Percentiles rank a stretch among this genome's conserved stretches.
phyloP scores from a whole-genome alignment of 2,113 vertebrate species.

The Petrocephalus zakoni region DNA sequence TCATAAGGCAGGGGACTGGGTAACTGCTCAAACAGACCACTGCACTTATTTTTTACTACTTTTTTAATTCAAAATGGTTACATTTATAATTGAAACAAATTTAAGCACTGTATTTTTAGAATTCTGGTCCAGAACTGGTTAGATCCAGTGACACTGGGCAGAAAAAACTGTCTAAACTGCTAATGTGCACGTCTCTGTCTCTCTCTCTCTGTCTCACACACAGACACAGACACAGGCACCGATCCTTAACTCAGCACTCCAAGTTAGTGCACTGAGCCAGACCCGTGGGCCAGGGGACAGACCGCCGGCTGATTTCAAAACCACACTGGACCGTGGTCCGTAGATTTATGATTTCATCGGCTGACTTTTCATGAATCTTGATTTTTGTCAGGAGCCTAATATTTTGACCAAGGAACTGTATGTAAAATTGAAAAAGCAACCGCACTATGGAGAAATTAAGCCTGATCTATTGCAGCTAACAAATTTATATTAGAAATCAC shows the following conservation, averaged over 20 bases:
- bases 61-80: neutral
- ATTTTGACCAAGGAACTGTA: neutral
- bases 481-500: neutral
- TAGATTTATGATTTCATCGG: neutral
- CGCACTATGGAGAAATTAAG: neutral
- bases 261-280: neutral
- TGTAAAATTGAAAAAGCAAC: neutral
- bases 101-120: neutral
- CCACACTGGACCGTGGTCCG: neutral
- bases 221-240: neutral
- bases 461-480: neutral
- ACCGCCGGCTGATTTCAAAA: neutral
- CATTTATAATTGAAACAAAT: neutral
- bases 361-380: neutral
- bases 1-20: neutral
- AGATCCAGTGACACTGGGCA: neutral
- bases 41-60: neutral
- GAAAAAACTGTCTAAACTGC: neutral
- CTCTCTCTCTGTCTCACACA: neutral
- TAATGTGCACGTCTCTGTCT: neutral
- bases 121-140: neutral
- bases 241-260: neutral
- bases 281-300: neutral
- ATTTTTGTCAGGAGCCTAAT: neutral
- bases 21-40: neutral